Evolutionary conservation across 2,888 invertebrate genomes (phyloP), one percentile per base, ranked within the genome.

Genomic region (Stenolophus ochropezus): DNA sequence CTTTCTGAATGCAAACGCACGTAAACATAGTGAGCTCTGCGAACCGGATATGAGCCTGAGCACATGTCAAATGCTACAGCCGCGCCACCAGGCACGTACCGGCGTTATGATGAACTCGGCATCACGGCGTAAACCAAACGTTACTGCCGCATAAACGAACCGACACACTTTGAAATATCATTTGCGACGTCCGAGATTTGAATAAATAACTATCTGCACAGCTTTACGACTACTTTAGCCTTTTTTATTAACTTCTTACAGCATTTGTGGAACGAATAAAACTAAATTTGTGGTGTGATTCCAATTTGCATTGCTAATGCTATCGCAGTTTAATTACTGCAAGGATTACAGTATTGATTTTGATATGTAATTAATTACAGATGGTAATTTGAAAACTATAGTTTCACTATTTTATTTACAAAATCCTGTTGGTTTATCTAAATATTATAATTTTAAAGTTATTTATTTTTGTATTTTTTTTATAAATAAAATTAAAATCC

Each of bases 171-270:
- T 81, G 81, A 81, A 81, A 81, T 81, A 81, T 81, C 81, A 81
- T 81, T 81, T 81, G 81, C 61, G 23, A 74, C 23, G 75, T 58
- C 51, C 81, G 81, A 81, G 81, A 75, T 81, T 81, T 81, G 81
- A 81, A 81, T 81, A 81, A 81, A 81, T 75, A 81, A 81, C 42
- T 23, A 18, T n/a, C 16, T 25, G 11, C 71, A 18, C 6, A 33
- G 23, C 11, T 79, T 79, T 79, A 79, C 71, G 49, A 79, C 53
- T 16, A 16, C 27, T 33, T 16, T 14, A 14, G 3, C 4, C 23
- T 58, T n/a, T 58, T 58, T 58, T 58, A 58, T 58, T 58, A 65
- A 27, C 65, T 65, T 14, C 33, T 21, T 33, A 18, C 18, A 33
- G 8, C 27, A 18, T 33, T 65, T 65, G 18, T 33, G 61, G 8